A percentile compares a stretch with the other conserved stretches of the same genome.
phyloP scores from a whole-genome alignment of 2,888 invertebrate species.

The Leptinotarsa rubiginosa region DNA sequence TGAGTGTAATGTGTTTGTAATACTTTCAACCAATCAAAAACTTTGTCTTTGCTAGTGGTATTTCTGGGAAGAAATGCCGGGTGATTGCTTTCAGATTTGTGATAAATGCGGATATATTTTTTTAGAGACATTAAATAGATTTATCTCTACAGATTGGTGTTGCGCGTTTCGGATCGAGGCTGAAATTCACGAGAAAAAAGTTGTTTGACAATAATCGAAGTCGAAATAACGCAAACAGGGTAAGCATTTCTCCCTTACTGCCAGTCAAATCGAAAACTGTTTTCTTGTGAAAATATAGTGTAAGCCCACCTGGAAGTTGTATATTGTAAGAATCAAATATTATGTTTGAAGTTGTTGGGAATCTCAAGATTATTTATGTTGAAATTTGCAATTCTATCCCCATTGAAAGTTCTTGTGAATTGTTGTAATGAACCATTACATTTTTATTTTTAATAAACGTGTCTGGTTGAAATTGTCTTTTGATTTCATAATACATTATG shows the following conservation, averaged over 20 bases:
- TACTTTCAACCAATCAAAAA: not conserved
- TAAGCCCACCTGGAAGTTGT: constrained; percentile 1
- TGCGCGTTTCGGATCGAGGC: constrained; percentile 10
- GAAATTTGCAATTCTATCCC: constrained; percentile 6
- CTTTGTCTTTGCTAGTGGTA: not conserved
- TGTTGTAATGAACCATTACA: constrained; percentile 16
- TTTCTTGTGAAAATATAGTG: not conserved
- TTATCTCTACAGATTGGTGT: constrained; percentile 1
- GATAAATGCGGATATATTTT: constrained; percentile 14
- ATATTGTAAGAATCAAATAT: constrained; percentile 1
- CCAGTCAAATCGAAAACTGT: not conserved
- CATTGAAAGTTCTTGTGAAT: constrained; percentile 6
- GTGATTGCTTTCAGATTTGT: constrained; percentile 11
- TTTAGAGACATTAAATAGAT: not conserved
- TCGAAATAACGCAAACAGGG: not conserved
- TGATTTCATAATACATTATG: not conserved
- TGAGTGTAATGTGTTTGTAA: not conserved
- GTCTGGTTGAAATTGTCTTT: not conserved
- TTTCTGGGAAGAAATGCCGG: not conserved
- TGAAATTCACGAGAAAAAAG: not conserved
- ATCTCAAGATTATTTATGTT: constrained; percentile 21
- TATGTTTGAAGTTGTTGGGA: constrained; percentile 17
- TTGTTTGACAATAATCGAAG: constrained; percentile 11
- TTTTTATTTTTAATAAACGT: constrained; percentile 14
- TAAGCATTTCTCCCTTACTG: constrained; percentile 11